These are phyloP conservation scores for Perognathus longimembris DNA, from an alignment of 2,113 vertebrate species.

Conservation along the genomic window DNA sequence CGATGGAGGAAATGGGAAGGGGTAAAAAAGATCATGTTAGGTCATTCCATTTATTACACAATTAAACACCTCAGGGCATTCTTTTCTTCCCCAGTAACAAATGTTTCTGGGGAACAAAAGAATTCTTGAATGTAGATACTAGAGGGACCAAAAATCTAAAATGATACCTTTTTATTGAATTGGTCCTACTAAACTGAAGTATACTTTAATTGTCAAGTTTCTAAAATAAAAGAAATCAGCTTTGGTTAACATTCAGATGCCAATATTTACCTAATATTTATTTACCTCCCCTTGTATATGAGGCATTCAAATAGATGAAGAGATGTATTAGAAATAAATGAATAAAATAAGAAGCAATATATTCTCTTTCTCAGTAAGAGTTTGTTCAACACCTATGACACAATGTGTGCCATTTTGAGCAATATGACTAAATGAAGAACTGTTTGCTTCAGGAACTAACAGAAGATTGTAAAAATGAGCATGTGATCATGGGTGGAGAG, in stretches of 20 bases:
- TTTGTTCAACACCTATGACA: neutral
- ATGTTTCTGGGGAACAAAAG: conserved; percentile 51
- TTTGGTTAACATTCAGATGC: conserved; percentile 23
- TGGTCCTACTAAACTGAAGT: neutral
- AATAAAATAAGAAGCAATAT: neutral
- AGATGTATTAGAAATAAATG: neutral
- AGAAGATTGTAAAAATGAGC: conserved; percentile 12
- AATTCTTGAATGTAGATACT: neutral
- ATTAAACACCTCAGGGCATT: conserved; percentile 75
- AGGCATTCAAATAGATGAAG: neutral
- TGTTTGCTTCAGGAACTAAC: neutral
- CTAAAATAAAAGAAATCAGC: conserved; percentile 5
- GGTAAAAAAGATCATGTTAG: conserved; percentile 61
- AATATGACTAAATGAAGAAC: conserved; percentile 15
- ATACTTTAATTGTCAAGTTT: neutral
- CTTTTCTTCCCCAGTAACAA: conserved; percentile 42
- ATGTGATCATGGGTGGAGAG: too few relatives aligned
- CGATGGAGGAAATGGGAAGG: conserved; percentile 72
- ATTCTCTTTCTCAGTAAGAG: neutral
- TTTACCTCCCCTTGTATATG: neutral
- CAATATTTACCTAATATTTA: conserved; percentile 22
- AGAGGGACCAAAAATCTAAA: conserved; percentile 20
- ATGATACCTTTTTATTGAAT: neutral
- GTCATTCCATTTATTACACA: conserved; percentile 80
- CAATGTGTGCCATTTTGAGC: neutral